Percentiles rank a stretch among this genome's conserved stretches.
Evolutionary conservation across 1,140 invertebrate species (phyloP).

Genomic region (Lysiphlebus fabarum): DNA sequence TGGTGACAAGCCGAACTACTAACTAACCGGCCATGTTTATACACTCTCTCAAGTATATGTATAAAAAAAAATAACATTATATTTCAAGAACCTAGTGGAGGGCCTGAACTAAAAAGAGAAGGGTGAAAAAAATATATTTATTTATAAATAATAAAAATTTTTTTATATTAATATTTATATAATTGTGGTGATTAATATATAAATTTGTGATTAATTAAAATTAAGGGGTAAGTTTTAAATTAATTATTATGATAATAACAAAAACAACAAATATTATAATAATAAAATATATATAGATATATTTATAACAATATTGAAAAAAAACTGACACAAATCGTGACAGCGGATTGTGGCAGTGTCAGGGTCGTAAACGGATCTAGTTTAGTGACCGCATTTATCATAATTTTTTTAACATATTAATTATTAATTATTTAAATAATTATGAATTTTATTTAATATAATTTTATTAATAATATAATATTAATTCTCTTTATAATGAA

Average conservation of each 20-base stretch:
- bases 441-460: constrained; percentile 24
- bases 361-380: constrained; percentile 52
- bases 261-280: constrained; percentile 16
- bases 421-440: background rate
- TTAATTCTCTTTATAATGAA: background rate
- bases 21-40: constrained; percentile 52
- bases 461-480: constrained; percentile 23
- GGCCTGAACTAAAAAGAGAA: constrained; percentile 12
- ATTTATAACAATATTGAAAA: constrained; percentile 39
- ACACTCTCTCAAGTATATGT: constrained; percentile 37
- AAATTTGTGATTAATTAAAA: constrained; percentile 23
- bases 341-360: constrained; percentile 53
- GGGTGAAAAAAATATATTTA: background rate
- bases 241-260: background rate
- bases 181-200: background rate
- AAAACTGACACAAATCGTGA: constrained; percentile 41
- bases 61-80: constrained; percentile 32
- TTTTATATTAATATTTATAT: background rate
- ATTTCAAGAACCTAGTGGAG: constrained; percentile 26
- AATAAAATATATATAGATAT: too few relatives aligned
- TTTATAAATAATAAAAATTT: background rate
- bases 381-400: constrained; percentile 50
- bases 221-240: constrained; percentile 48
- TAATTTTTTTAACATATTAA: constrained; percentile 9
- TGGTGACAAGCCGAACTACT: constrained; percentile 39